Evolutionary conservation across 2,113 vertebrate species (phyloP).

Genomic region (Aldabrachelys gigantea): DNA sequence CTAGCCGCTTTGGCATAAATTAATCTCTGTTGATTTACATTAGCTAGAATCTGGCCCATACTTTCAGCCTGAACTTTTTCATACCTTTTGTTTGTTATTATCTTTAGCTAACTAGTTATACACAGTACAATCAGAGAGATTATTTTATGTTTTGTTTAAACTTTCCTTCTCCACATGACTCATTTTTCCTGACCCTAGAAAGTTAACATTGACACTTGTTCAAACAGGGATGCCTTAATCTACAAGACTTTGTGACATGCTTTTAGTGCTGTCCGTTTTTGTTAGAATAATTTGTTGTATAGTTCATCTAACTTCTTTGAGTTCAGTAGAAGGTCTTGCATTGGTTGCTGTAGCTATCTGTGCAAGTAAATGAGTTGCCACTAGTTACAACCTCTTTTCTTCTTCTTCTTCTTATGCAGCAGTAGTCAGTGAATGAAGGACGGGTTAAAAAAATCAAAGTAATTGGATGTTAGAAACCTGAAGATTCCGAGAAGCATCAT

Average conservation of each 20-base stretch:
- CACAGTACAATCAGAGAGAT: background rate
- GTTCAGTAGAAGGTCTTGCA: constrained; percentile 40
- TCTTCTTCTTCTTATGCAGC: constrained; percentile 7
- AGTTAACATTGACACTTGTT: background rate
- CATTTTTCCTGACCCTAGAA: constrained; percentile 15
- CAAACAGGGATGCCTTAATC: constrained; percentile 11
- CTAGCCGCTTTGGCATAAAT: background rate
- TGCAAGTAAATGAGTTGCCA: constrained; percentile 57
- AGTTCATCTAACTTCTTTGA: constrained; percentile 53
- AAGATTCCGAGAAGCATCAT: constrained; percentile 39
- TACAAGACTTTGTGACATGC: background rate
- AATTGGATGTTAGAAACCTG: constrained; percentile 65
- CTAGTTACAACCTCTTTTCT: constrained; percentile 27
- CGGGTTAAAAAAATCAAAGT: constrained; percentile 66
- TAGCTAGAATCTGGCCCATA: background rate
- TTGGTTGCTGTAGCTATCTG: constrained; percentile 47
- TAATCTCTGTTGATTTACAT: background rate
- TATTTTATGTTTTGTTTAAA: background rate
- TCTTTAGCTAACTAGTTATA: background rate
- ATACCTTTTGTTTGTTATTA: background rate
- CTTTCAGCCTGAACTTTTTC: background rate
- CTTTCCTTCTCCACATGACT: background rate
- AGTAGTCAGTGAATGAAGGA: constrained; percentile 51
- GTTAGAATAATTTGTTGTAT: constrained; percentile 46
- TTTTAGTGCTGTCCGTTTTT: constrained; percentile 47